phyloP scores from a whole-genome alignment of 2,888 invertebrate species.

The Pemphredon lugubris region DNA sequence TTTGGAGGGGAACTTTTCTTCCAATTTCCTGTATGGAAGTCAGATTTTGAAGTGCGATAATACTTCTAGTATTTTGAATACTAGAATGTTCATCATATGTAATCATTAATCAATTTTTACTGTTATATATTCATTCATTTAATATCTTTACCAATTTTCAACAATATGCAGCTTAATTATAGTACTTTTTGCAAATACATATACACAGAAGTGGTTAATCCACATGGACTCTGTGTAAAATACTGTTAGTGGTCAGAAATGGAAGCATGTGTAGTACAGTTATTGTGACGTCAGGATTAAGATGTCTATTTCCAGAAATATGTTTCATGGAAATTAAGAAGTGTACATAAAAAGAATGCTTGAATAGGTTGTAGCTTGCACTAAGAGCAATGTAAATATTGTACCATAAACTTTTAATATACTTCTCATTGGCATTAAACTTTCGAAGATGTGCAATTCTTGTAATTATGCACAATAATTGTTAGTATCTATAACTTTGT shows the following conservation, averaged over 20 bases:
- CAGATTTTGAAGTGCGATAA: neutral
- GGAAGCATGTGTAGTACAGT: no score
- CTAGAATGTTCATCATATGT: neutral
- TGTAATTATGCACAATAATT: conserved; percentile 31
- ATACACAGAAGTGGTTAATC: no score
- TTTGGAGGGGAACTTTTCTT: no score
- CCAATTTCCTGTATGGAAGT: neutral
- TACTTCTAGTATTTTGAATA: neutral
- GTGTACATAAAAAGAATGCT: conserved; percentile 1
- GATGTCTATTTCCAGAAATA: neutral
- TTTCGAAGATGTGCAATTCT: conserved; percentile 47
- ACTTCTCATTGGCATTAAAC: conserved; percentile 31
- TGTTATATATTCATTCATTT: neutral
- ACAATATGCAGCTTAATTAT: neutral
- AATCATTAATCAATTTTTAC: neutral
- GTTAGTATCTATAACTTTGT: conserved; percentile 12
- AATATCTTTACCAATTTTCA: neutral
- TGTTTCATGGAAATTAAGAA: neutral
- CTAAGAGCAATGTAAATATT: conserved; percentile 33
- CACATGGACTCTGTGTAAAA: no score
- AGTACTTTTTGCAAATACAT: no score
- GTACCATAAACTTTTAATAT: conserved; percentile 26
- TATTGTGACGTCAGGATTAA: no score
- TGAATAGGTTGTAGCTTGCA: conserved; percentile 33
- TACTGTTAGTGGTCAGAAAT: no score